These are phyloP conservation scores for Rhinoraja longicauda DNA, from an alignment of 2,797 vertebrate species.

Conservation along the genomic window DNA sequence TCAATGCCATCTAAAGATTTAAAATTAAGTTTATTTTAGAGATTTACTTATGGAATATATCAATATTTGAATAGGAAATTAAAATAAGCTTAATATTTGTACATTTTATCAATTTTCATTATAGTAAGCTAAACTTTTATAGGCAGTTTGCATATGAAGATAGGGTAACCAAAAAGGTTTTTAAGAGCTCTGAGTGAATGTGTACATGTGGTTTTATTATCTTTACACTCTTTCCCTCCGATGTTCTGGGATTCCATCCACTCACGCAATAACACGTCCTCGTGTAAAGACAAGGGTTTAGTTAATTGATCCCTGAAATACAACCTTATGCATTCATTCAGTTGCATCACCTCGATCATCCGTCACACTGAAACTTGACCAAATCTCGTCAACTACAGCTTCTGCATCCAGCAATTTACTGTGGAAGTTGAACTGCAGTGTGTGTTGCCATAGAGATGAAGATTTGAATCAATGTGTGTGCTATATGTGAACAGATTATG, in stretches of 20 bases:
- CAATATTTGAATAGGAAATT: not conserved
- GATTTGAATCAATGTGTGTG: too few relatives aligned
- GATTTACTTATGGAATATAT: not conserved
- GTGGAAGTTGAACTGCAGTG: not conserved
- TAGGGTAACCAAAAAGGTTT: not conserved
- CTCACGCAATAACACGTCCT: not conserved
- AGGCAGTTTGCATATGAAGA: not conserved
- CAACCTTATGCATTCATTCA: slow-evolving; percentile 26
- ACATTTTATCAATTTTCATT: not conserved
- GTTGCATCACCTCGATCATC: not conserved
- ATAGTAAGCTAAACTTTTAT: not conserved
- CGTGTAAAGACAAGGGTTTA: not conserved
- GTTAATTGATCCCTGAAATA: slow-evolving; percentile 21
- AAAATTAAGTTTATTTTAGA: not conserved
- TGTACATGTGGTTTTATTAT: not conserved
- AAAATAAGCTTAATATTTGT: not conserved
- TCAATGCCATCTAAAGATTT: not conserved
- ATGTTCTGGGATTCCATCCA: not conserved
- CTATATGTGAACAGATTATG: not conserved
- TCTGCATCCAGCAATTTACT: not conserved
- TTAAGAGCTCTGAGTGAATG: not conserved
- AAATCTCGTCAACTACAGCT: not conserved
- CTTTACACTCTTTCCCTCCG: not conserved
- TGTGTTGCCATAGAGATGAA: not conserved
- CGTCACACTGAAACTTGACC: not conserved